Conservation (phyloP, 2,113 vertebrate species). For the Eublepharis macularius region DNA sequence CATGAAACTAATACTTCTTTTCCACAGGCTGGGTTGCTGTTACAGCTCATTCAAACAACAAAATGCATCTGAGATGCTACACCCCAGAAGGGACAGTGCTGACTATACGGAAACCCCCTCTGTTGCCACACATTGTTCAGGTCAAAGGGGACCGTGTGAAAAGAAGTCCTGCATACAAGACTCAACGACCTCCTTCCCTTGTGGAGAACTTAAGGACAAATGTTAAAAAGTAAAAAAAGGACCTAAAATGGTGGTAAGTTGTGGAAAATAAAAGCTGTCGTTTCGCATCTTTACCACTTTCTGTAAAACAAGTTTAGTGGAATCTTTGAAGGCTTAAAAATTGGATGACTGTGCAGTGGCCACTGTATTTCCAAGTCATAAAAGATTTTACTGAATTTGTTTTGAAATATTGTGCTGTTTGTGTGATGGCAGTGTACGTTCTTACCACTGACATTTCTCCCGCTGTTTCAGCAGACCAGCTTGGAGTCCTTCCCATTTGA, state of each 20-base stretch:
- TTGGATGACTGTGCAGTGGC: too few relatives aligned
- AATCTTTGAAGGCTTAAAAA: too few relatives aligned
- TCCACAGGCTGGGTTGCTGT: slow-evolving; percentile 90
- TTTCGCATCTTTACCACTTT: too few relatives aligned
- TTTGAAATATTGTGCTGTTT: background rate
- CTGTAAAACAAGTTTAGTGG: too few relatives aligned
- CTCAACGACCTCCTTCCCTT: slow-evolving; percentile 67
- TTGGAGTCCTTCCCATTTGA: background rate
- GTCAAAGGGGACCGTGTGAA: slow-evolving; percentile 82
- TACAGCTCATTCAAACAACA: slow-evolving; percentile 73
- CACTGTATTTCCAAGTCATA: too few relatives aligned
- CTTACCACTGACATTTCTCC: background rate
- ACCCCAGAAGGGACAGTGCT: slow-evolving; percentile 70
- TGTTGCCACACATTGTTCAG: slow-evolving; percentile 81
- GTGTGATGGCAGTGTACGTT: background rate
- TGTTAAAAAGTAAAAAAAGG: background rate
- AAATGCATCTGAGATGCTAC: slow-evolving; percentile 78
- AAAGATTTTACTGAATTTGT: too few relatives aligned
- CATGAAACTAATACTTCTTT: background rate
- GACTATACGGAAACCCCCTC: slow-evolving; percentile 77
- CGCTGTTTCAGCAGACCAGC: background rate
- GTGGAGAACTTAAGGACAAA: slow-evolving; percentile 64
- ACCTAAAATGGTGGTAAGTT: background rate
- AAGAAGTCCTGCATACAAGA: slow-evolving; percentile 79
- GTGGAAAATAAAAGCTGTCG: background rate